Base-by-base conservation (phyloP, 1,140 invertebrate species). In the Neodiprion lecontei region DNA sequence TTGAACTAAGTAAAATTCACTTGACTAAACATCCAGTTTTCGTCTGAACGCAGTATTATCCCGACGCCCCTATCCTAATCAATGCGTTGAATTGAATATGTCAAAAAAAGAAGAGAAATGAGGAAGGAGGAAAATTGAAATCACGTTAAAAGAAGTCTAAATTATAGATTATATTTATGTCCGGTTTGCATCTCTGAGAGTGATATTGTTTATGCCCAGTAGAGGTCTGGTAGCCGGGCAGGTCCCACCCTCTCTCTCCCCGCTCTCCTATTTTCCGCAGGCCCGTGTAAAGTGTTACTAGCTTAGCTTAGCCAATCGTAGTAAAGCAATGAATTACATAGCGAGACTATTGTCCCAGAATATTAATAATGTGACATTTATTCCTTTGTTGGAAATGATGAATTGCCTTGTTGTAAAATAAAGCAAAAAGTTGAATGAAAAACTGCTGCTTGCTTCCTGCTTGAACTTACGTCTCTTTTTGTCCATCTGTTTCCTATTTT, bases 381-480 rank as follows among this genome's bases (percentile, higher is more conserved):
- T 84, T 87, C 82, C 79, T 85, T 81, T 88, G 85, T 88, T 86
- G 76, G 83, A 84, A 81, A 86, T 79, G 77, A 81, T 84, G 79
- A 86, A 86, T 85, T 85, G 84, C 82, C 84, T 87, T 85, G 82
- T 87, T 86, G 79, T 85, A 85, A 81, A 87, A 86, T 86, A 86
- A 88, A 87, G 80, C 79, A 77, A 82, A 85, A 85, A 78, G 80
- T 82, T 87, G 79, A 85, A 84, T 81, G 77, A 85, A 85, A 83
- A 78, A 81, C 76, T 17, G 80, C 81, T 81, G 81, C 83, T 85
- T 86, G 82, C 83, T 85, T 84, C 73, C 77, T 83, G 83, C 84
- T 85, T 83, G 78, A 80, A 72, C 80, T 82, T 74, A 83, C 28
- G 80, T 81, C 80, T 71, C 72, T 53, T 71, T 71, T 21, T 28